Evolutionary conservation across 2,797 vertebrate species (phyloP).

Genomic region (Nyctalus aviator): DNA sequence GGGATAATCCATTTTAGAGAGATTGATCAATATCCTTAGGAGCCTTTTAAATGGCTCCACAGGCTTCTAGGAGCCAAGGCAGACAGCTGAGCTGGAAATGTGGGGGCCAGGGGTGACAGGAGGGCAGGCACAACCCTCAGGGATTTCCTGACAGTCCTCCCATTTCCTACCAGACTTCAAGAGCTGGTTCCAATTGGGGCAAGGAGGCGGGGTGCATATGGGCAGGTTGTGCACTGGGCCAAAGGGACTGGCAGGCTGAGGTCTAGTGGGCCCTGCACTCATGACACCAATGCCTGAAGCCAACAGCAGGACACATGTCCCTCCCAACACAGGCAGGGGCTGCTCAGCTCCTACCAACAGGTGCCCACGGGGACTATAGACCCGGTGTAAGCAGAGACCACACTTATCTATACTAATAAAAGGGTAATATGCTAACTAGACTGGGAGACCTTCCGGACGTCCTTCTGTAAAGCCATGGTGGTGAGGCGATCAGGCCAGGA

Average conservation of each 20-base stretch:
- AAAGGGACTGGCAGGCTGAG: background rate
- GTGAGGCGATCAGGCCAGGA: no score
- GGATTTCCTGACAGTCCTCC: constrained; percentile 57
- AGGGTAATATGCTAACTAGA: no score
- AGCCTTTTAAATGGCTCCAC: constrained; percentile 78
- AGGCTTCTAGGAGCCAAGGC: constrained; percentile 72
- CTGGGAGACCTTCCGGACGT: no score
- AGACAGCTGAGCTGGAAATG: constrained; percentile 71
- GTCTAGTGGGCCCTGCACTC: accelerated
- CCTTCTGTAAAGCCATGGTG: no score
- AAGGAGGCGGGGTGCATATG: background rate
- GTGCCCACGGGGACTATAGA: background rate
- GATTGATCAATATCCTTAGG: constrained; percentile 77
- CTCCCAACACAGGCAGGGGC: background rate
- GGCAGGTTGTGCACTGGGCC: background rate
- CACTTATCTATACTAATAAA: no score
- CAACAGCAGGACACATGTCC: accelerated
- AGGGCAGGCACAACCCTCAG: background rate
- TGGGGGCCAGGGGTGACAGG: constrained; percentile 39
- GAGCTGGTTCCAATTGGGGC: background rate
- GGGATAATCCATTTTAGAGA: constrained; percentile 80
- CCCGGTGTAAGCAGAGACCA: accelerated
- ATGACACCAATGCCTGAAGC: accelerated
- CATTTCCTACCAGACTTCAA: constrained; percentile 42
- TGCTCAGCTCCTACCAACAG: background rate